Conservation (phyloP, 2,888 invertebrate species). For the Doris montereyensis region DNA sequence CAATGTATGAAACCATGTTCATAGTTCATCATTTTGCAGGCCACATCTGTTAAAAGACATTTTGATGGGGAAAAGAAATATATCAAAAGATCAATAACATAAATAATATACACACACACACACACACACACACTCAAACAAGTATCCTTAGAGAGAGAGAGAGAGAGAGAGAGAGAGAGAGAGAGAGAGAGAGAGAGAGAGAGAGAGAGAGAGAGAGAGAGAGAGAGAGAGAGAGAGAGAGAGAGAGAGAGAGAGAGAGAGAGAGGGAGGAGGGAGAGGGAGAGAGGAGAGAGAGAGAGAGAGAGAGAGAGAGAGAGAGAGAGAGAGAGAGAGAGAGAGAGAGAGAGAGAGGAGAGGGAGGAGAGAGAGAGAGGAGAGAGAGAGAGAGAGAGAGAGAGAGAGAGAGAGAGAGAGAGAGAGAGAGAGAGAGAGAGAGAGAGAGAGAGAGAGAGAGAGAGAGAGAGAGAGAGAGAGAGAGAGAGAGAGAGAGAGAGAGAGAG, state of each 20-base stretch:
- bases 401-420: constrained; percentile 6
- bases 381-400: background rate
- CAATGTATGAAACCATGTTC: constrained; percentile 55
- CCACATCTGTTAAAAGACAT: constrained; percentile 53
- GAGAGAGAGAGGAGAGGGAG: constrained; percentile 22
- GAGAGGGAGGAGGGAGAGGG: background rate
- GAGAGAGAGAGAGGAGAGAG: constrained; percentile 14
- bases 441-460: too few relatives aligned
- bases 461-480: too few relatives aligned
- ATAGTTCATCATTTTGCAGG: constrained; percentile 57
- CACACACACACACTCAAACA: too few relatives aligned
- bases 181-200: background rate
- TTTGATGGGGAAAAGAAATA: too few relatives aligned
- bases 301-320: constrained; percentile 5
- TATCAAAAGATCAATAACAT: too few relatives aligned
- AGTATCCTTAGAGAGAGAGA: too few relatives aligned
- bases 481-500: too few relatives aligned
- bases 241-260: constrained; percentile 12
- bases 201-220: constrained; percentile 11
- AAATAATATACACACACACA: too few relatives aligned
- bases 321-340: constrained; percentile 14
- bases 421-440: too few relatives aligned
- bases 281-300: background rate
- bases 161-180: constrained; percentile 14
- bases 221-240: constrained; percentile 9